These are phyloP conservation scores for Ophonus ardosiacus DNA, from an alignment of 2,888 invertebrate genomes.

Conservation along the genomic window DNA sequence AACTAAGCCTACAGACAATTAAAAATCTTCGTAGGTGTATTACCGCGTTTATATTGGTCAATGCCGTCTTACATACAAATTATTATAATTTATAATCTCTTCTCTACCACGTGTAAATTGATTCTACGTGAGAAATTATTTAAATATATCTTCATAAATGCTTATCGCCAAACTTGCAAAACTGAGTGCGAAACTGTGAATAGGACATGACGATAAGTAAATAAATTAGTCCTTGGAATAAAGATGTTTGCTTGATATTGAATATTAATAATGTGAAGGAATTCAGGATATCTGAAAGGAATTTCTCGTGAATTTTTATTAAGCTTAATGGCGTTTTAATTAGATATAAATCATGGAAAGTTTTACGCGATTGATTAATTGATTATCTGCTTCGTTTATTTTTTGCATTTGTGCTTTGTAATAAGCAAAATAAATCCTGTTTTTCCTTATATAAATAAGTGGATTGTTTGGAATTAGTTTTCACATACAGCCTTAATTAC, in stretches of 20 bases:
- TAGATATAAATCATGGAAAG: slow-evolving; percentile 2
- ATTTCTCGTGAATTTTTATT: neutral
- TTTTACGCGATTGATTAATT: neutral
- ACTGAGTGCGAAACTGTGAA: too few species aligned
- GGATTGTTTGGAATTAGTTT: neutral
- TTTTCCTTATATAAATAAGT: neutral
- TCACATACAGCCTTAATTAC: neutral
- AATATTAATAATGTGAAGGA: slow-evolving; percentile 23
- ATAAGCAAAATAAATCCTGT: neutral
- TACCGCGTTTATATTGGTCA: neutral
- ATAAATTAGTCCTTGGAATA: neutral
- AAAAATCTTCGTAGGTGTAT: neutral
- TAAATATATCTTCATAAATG: neutral
- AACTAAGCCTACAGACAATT: neutral
- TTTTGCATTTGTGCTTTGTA: neutral
- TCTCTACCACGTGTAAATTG: neutral
- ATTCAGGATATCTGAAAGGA: slow-evolving; percentile 12
- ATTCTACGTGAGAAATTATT: neutral
- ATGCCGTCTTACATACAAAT: neutral
- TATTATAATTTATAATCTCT: neutral
- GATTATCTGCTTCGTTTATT: neutral
- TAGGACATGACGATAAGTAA: neutral
- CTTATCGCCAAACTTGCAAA: neutral
- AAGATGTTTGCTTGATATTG: slow-evolving; percentile 1
- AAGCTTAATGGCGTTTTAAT: slow-evolving; percentile 20